Evolutionary conservation across 2,113 vertebrate genomes (phyloP), one percentile per base, ranked within the genome.

Genomic region (Tenebrosternarchus preto): DNA sequence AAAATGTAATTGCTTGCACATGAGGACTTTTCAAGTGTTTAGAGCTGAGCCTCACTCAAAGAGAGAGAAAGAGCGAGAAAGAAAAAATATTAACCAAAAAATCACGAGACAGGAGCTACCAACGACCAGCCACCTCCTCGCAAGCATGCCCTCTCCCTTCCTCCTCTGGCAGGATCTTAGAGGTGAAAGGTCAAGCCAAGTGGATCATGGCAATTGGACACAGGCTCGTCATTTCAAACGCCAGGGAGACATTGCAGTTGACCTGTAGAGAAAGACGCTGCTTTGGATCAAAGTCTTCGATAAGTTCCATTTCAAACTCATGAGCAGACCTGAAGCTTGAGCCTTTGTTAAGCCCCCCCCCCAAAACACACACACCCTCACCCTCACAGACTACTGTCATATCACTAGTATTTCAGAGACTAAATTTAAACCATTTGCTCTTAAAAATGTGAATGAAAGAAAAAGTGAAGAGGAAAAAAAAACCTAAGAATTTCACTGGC

Each of bases 21-120:
- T 93, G 92, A 92, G 90, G 83, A 88, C 80, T 91, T 91, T 91
- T 90, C 83, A 91, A 91, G 89, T 90, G 88, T 92, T 91, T 90
- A 88, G 82, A 90, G 91, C 87, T 83, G 88, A 92, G 87, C 88
- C 86, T 87, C 86, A 88, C 87, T 91, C 87, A 86, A 88, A 90
- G 88, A 84, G 76, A 83, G 72, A 80, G 63, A 85, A 75, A 86
- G 83, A 74, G 22, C 31, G 39, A 66, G n/a, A 59, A 60, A 11
- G 25, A 59, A n/a, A 24, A 60, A 60, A 11, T 60, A 11, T 22
- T 24, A 24, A 22, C 9, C 53, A 25, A 73, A 78, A 63, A 11
- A 17, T 74, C 60, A 82, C 82, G 55, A 85, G 87, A 89, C 84
- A 88, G 67, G 64, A 86, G 83, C 80, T 60, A 76, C 78, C 85